These are phyloP conservation scores for Trachelus iudaicus DNA, from an alignment of 2,888 invertebrate species.

Conservation along the genomic window DNA sequence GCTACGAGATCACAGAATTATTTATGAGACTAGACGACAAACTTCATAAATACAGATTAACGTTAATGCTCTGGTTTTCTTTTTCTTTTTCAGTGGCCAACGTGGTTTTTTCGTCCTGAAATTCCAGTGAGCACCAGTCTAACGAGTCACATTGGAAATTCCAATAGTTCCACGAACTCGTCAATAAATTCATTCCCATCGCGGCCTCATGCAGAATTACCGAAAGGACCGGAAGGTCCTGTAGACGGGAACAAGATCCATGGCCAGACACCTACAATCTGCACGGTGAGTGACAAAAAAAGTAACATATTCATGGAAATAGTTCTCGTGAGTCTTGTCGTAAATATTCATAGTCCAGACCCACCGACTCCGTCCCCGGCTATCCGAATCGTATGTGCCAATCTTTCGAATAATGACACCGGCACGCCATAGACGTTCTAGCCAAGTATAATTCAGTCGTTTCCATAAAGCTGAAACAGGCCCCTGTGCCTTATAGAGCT, in stretches of 20 bases:
- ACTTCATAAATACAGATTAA: not conserved
- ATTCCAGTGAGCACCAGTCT: conserved; percentile 42
- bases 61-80: conserved; percentile 8
- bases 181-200: conserved; percentile 30
- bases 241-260: conserved; percentile 51
- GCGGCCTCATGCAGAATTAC: conserved; percentile 40
- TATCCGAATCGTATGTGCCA: not conserved
- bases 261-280: conserved; percentile 60
- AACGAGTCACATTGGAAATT: conserved; percentile 38
- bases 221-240: conserved; percentile 40
- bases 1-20: not conserved
- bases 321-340: not conserved
- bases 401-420: not conserved
- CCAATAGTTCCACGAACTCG: conserved; percentile 28
- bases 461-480: not conserved
- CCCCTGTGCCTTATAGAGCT: not conserved
- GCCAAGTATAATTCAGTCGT: not conserved
- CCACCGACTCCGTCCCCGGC: not conserved
- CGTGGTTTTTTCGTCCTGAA: conserved; percentile 58
- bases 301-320: not conserved
- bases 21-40: not conserved
- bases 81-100: conserved; percentile 51
- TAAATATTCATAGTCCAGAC: not conserved
- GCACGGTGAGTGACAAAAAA: conserved; percentile 50
- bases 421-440: not conserved